These are phyloP conservation scores for Odocoileus virginianus DNA, from an alignment of 2,113 vertebrate genomes.

Conservation along the genomic window DNA sequence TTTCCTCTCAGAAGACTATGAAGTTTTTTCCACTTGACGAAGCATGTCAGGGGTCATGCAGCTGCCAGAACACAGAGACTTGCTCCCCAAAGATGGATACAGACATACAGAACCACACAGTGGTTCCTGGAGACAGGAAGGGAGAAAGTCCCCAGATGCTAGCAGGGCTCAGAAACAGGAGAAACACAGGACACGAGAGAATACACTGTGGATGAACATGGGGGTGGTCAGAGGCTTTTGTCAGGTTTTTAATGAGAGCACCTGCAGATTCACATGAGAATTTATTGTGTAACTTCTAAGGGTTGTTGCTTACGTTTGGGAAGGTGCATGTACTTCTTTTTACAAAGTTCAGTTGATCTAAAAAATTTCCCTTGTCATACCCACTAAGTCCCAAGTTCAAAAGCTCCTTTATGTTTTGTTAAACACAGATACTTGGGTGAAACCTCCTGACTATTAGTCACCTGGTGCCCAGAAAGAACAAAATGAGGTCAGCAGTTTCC, in stretches of 20 bases:
- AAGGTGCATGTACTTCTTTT: neutral
- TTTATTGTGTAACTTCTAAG: neutral
- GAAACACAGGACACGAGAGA: neutral
- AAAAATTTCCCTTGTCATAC: neutral
- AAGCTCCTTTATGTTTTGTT: neutral
- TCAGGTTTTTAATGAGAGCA: neutral
- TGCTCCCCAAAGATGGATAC: neutral
- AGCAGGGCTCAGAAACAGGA: neutral
- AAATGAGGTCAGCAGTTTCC: neutral
- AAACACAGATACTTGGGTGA: neutral
- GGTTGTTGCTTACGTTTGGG: neutral
- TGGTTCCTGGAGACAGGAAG: neutral
- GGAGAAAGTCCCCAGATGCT: neutral
- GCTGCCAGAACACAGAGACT: neutral
- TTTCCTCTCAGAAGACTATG: neutral
- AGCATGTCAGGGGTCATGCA: neutral
- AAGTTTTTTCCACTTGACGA: neutral
- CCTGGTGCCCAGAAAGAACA: neutral
- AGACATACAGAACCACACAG: neutral
- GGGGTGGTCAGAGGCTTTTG: neutral
- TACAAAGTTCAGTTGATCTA: neutral
- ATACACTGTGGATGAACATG: no score
- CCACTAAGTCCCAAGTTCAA: neutral
- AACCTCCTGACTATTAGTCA: neutral
- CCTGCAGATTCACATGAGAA: neutral